Evolutionary conservation across 2,888 invertebrate genomes (phyloP), one percentile per base, ranked within the genome.

Genomic region (Creontiades dilutus): DNA sequence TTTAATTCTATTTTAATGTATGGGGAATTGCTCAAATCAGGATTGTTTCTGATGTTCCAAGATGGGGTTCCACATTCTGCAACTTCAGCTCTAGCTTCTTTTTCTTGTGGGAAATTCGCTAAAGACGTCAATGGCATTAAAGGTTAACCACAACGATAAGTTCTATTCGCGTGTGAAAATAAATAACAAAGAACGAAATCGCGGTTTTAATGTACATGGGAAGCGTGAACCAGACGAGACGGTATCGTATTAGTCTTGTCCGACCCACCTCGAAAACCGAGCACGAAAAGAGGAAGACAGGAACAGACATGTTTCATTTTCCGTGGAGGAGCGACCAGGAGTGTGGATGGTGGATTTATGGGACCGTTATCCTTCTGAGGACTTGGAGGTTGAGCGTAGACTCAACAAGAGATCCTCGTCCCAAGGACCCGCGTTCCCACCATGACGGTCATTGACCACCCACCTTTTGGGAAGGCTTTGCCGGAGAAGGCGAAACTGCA

Each of bases 361-460:
- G 27, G 68, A 68, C 68, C 68, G 68, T 68, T 68, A 68, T 68
- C 68, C 68, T 68, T 68, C 23, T 23, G 68, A 9, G 68, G 23
- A 19, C 23, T 27, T 19, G 27, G 19, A 68, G 19, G 68, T 12
- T 68, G 68, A 68, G 27, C 12, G 68, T 23, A 68, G 68, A 68
- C 68, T 68, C 68, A 68, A 68, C 68, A 23, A 68, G 68, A 68
- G 61, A 16, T 23, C 68, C 68, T 68, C 68, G 68, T n/a, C 68
- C 68, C 68, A 68, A 68, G 68, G 68, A 68, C 68, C 27, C 57
- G 57, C 57, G 57, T 57, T 57, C 57, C 68, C 68, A 68, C 68
- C 68, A 13, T 68, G 68, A 68, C 68, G 68, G 68, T 68, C 68
- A 68, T 68, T 68, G 68, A 68, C 68, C 68, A 68, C 68, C 68